phyloP scores from a whole-genome alignment of 2,797 vertebrate species.

The Momotus momota region DNA sequence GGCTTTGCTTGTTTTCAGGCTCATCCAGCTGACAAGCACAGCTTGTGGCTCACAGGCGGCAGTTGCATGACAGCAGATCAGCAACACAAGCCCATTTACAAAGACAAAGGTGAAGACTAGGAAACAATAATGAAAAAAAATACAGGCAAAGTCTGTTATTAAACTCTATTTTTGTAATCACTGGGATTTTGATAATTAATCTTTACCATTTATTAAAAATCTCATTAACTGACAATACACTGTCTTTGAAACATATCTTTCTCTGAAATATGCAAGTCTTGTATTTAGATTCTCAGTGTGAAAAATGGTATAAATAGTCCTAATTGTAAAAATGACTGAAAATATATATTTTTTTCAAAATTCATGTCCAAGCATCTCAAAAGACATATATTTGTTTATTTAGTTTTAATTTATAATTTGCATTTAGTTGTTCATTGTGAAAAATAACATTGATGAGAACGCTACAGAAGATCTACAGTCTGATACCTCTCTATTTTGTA shows the following conservation, averaged over 20 bases:
- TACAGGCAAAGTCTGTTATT: background rate
- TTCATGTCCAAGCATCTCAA: background rate
- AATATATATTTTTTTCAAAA: background rate
- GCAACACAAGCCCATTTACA: background rate
- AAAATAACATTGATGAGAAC: background rate
- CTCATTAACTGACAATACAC: background rate
- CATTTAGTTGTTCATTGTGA: background rate
- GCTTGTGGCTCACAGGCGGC: background rate
- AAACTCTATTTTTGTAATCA: background rate
- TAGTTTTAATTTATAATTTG: background rate
- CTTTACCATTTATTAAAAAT: background rate
- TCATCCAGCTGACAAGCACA: background rate
- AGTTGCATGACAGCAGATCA: background rate
- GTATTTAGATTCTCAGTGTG: background rate
- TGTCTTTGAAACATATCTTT: background rate
- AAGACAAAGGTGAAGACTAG: background rate
- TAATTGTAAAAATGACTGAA: background rate
- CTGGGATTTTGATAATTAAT: background rate
- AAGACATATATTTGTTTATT: background rate
- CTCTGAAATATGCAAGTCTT: background rate
- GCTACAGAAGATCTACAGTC: background rate
- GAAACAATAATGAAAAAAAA: background rate
- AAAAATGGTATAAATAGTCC: background rate
- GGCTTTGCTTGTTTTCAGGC: background rate
- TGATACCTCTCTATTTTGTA: background rate